Base-by-base conservation (phyloP, 30 jellyfish, hydroid and myxozoan genomes). In the Turritopsis rubra region DNA sequence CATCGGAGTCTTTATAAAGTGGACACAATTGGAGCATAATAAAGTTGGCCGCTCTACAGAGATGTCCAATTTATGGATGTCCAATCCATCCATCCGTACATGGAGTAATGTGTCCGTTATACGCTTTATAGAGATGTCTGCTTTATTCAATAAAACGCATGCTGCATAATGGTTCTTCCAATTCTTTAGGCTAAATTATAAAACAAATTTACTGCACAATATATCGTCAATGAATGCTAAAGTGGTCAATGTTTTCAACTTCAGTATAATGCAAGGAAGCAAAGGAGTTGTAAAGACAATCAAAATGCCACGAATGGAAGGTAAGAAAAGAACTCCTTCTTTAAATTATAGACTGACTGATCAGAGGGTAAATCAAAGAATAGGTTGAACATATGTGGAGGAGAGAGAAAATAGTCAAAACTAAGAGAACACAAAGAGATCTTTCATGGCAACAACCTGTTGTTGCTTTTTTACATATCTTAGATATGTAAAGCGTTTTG, bases 241-340 rank as follows among this genome's bases (percentile, higher is more conserved):
- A 16, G 88, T 65, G 30, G 82, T 92, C 25, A 73, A 75, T 18
- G 89, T 92, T n/a, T 92, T 92, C 75, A 85, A 92, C 77, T 23
- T 52, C 52, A 86, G 95, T 7, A 81, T 92, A 22, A 92, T 92
- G 98, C 96, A 92, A 72, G 98, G 98, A 27, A 85, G 87, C 30
- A 79, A 83, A 16, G 98, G 98, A 26, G 98, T 92, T 53, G 96
- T 87, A 22, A 81, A 65, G 82, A 83, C 85, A n/a, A 81, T 87
- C 1, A 52, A 68, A 28, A 72, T 91, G 79, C 97, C 97, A 1
- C 71, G 86, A 13, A 79, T 91, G 54, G 82, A 80, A 74, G 97
- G 97, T 86, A 80, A 54, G 41, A 13, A 21, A 60, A 60, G 22
- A 0, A 18, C 22, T 0, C 73, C n/a, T n/a, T n/a, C n/a, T n/a